Evolutionary conservation across 2,888 invertebrate genomes (phyloP), one percentile per base, ranked within the genome.

Genomic region (Drosophila monieri): DNA sequence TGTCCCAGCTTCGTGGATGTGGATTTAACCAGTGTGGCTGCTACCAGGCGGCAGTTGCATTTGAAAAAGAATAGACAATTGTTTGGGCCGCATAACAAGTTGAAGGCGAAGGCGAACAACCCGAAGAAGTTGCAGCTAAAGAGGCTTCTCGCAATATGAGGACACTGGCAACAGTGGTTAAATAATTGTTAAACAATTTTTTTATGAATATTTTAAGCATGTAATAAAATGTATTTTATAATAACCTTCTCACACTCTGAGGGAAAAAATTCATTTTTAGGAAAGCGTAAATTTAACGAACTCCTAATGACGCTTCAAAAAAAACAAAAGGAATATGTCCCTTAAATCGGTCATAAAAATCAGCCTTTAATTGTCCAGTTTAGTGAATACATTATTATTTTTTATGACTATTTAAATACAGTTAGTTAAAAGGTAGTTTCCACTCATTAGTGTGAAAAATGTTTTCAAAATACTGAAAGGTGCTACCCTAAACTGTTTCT

Each of bases 41-140:
- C 86, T 80, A 80, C 80, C 86, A 86, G 86, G 76, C 81, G 80
- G 84, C 87, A 73, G 86, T 77, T 77, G 85, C 78, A 81, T 77
- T 81, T 79, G 86, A 80, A 78, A 80, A 71, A 78, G 81, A 88
- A 78, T 81, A 84, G 77, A 80, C 85, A 88, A 88, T 87, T 77
- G 85, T 83, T 77, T 89, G 74, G 80, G 80, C 76, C 65, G 77
- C 83, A 75, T 76, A 79, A 80, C 77, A 88, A 78, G 77, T 87
- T 87, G 81, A 80, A 80, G 79, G 78, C 75, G 73, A 76, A 68
- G 69, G 59, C 67, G 35, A 65, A 54, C 54, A 61, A 61, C 47
- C 39, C 23, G 54, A 30, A 47, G 81, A 72, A 76, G 78, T 71
- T 68, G 44, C 54, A 60, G n/a, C 46, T 44, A 60, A 62, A 62